A percentile compares a stretch with the other conserved stretches of the same genome.
Evolutionary conservation across 2,888 invertebrate genomes (phyloP).

Genomic region (Drosophila sordidula): DNA sequence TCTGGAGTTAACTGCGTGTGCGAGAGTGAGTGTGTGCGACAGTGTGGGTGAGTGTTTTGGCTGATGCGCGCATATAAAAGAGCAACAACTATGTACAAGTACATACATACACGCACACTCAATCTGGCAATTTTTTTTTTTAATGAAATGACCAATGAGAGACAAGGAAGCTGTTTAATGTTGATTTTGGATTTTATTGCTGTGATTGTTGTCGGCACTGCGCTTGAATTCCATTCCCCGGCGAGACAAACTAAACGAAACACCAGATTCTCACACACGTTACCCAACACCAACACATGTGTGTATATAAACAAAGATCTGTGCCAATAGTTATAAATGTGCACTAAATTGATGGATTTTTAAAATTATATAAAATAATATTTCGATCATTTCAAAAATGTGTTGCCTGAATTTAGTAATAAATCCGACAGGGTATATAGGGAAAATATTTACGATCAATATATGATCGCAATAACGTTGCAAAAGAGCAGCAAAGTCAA

Average conservation of each 20-base stretch:
- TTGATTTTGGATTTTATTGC: constrained; percentile 42
- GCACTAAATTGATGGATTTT: too few relatives aligned
- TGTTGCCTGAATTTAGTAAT: too few relatives aligned
- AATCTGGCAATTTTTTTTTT: neutral
- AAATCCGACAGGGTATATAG: too few relatives aligned
- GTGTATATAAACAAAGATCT: constrained; percentile 19
- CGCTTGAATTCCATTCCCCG: constrained; percentile 54
- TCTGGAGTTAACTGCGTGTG: constrained; percentile 38
- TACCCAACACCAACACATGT: neutral
- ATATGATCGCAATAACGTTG: too few relatives aligned
- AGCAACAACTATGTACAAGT: constrained; percentile 47
- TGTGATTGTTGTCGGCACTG: constrained; percentile 39
- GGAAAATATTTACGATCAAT: too few relatives aligned
- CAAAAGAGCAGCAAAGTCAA: too few relatives aligned
- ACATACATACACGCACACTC: neutral
- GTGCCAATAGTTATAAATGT: neutral
- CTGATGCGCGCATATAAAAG: constrained; percentile 55
- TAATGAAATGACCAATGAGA: constrained; percentile 37
- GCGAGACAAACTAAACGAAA: constrained; percentile 35
- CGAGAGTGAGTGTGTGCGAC: constrained; percentile 2
- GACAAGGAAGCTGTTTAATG: constrained; percentile 34
- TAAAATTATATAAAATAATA: too few relatives aligned
- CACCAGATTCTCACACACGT: constrained; percentile 7
- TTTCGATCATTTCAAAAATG: too few relatives aligned
- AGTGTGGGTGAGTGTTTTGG: constrained; percentile 38